These are phyloP conservation scores for Aptenodytes patagonicus DNA, from an alignment of 2,113 vertebrate genomes.

Conservation along the genomic window DNA sequence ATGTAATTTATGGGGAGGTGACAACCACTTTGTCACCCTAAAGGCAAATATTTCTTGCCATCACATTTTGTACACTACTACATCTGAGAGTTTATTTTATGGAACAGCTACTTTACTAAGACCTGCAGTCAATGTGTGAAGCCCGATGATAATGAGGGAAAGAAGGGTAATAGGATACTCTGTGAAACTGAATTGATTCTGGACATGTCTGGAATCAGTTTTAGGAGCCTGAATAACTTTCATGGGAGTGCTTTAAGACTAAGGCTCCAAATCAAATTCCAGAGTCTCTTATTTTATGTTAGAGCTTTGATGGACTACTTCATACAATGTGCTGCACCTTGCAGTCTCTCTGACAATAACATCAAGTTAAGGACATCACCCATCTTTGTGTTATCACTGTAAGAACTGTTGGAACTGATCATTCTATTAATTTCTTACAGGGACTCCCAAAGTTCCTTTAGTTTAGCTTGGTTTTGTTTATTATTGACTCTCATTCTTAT, in stretches of 20 bases:
- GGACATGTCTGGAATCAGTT: not conserved
- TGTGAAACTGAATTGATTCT: not conserved
- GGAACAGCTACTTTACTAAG: not conserved
- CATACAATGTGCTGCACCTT: not conserved
- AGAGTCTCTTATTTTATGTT: not conserved
- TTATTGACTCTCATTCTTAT: not conserved
- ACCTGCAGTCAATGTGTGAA: not conserved
- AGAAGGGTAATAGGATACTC: not conserved
- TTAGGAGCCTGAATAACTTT: not conserved
- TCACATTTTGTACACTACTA: not conserved
- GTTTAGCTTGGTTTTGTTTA: not conserved
- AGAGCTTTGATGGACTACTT: not conserved
- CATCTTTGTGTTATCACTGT: not conserved
- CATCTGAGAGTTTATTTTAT: not conserved
- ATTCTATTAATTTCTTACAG: not conserved
- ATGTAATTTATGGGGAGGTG: not conserved
- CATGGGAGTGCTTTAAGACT: not conserved
- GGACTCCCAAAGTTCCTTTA: not conserved
- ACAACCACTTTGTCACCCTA: not conserved
- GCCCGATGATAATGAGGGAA: not conserved
- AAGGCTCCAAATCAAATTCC: not conserved
- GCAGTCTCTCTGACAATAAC: not conserved
- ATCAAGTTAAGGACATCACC: not conserved
- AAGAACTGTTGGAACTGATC: not conserved
- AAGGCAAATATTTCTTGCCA: not conserved